Evolutionary conservation across 2,888 invertebrate genomes (phyloP), one percentile per base, ranked within the genome.

Genomic region (Patella ulyssiponensis): DNA sequence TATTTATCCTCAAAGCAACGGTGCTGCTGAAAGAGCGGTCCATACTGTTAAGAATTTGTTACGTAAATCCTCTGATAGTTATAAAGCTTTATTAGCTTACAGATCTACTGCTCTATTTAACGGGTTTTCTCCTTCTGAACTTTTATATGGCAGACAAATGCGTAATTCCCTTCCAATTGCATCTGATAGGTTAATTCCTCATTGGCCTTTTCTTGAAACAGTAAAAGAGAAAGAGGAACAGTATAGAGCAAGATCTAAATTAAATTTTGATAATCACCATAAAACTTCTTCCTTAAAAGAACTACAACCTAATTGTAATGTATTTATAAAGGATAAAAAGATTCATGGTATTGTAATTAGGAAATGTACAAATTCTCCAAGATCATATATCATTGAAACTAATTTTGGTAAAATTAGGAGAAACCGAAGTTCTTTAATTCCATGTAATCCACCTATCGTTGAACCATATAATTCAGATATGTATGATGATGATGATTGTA

Each of bases 191-290:
- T 58, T 54, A 1, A 12, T 15, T 9, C 74, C 77, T 23, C 12
- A 69, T 52, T 72, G 51, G 53, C 64, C 70, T 78, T 44, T 54
- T 54, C 64, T 77, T 80, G 51, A 78, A 58, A n/a, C 69, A 77
- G 33, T 56, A 72, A 75, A 44, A 69, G 70, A 70, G 14, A 58
- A 20, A 14, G 58, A 58, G 20, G 58, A 58, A 20, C 17, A 14
- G 20, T 58, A 58, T 58, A 58, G 17, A 58, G 58, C 15, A 4
- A 11, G n/a, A 58, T n/a, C 14, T 58, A 7, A 58, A 11, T 14
- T 15, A 11, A 58, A 58, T 3, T 58, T 58, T 58, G 58, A 58
- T 58, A 58, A 58, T n/a, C 58, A 20, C 17, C 58, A 58, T 15
- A 58, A 58, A 12, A 20, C 14, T 15, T n/a, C 17, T 58, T 20